Percentiles rank a stretch among this genome's conserved stretches.
These are phyloP conservation scores for Myopa testacea DNA, from an alignment of 2,888 invertebrate species.

Conservation along the genomic window DNA sequence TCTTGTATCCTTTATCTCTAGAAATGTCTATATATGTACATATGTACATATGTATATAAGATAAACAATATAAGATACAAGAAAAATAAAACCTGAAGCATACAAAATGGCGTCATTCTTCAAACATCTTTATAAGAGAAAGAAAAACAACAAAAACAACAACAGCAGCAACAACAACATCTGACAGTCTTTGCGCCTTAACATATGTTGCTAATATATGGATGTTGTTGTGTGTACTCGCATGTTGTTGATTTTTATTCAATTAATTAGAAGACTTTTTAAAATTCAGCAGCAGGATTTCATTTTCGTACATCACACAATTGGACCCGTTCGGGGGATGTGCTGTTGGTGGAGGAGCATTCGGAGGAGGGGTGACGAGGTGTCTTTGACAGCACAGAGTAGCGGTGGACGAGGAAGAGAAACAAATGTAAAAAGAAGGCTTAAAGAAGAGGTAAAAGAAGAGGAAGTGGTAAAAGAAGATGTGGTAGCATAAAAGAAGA, in stretches of 20 bases:
- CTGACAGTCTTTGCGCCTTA: not conserved
- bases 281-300: slow-evolving; percentile 46
- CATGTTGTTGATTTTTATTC: slow-evolving; percentile 47
- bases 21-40: too few relatives aligned
- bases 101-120: not conserved
- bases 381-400: too few relatives aligned
- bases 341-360: not conserved
- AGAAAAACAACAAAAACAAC: not conserved
- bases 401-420: too few relatives aligned
- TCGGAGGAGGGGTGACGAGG: not conserved
- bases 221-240: not conserved
- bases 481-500: not conserved
- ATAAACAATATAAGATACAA: too few relatives aligned
- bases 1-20: too few relatives aligned
- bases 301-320: not conserved
- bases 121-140: not conserved
- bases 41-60: too few relatives aligned
- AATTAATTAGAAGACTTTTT: slow-evolving; percentile 50
- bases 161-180: not conserved
- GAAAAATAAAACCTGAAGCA: not conserved
- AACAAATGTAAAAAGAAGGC: too few relatives aligned
- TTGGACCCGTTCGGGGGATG: too few relatives aligned
- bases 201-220: too few relatives aligned
- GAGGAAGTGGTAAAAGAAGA: too few relatives aligned
- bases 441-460: too few relatives aligned